Evolutionary conservation across 2,113 vertebrate species (phyloP).

Genomic region (Nannobrachium achirus): DNA sequence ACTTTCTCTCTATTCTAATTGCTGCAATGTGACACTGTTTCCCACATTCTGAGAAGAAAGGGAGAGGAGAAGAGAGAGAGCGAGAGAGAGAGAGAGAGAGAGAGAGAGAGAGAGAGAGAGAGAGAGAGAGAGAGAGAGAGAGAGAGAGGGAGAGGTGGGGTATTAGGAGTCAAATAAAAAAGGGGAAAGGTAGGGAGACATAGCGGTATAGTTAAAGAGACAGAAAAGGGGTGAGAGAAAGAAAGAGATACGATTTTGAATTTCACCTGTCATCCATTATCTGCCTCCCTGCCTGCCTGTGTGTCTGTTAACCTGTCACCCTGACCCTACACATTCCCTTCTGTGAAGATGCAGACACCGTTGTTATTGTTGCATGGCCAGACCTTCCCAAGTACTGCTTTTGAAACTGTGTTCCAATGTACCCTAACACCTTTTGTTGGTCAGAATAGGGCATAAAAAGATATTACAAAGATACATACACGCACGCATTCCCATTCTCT

Average conservation of each 20-base stretch:
- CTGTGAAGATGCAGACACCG: too few species aligned
- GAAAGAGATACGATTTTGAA: slow-evolving; percentile 15
- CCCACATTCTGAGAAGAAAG: slow-evolving; percentile 58
- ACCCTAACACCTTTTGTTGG: too few species aligned
- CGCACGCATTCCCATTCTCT: too few species aligned
- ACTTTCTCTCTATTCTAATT: slow-evolving; percentile 57
- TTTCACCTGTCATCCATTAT: slow-evolving; percentile 43
- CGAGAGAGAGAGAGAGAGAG: slow-evolving; percentile 14
- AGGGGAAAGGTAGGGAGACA: slow-evolving; percentile 5
- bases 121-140: neutral
- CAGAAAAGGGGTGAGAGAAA: slow-evolving; percentile 12
- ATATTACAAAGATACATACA: too few species aligned
- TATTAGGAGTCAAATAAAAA: slow-evolving; percentile 8
- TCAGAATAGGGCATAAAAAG: too few species aligned
- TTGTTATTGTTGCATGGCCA: too few species aligned
- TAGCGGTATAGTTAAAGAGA: neutral
- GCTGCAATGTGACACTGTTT: slow-evolving; percentile 69
- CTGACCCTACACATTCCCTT: too few species aligned
- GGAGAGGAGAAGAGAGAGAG: too few species aligned
- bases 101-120: slow-evolving; percentile 14
- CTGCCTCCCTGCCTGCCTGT: neutral
- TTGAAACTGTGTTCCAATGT: too few species aligned
- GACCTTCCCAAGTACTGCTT: too few species aligned
- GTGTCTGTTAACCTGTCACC: too few species aligned
- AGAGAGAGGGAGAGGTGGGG: neutral